A percentile compares a stretch with the other conserved stretches of the same genome.
Evolutionary conservation across 2,113 vertebrate species (phyloP).

Genomic region (Callopanchax toddi): DNA sequence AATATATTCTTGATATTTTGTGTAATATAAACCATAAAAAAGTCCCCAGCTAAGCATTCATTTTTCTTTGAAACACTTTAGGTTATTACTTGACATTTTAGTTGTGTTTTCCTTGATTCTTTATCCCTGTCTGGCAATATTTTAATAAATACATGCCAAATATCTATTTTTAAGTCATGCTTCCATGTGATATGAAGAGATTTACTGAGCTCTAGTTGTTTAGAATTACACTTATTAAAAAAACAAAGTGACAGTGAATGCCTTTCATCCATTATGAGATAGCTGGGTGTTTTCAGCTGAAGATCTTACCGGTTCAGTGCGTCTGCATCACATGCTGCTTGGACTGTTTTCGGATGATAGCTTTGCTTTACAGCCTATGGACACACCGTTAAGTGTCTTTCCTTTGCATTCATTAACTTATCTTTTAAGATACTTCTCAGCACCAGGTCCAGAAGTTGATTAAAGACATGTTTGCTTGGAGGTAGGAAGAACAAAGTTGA

Average conservation of each 20-base stretch:
- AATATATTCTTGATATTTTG: slow-evolving; percentile 36
- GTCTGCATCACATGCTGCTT: slow-evolving; percentile 23
- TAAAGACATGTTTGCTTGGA: slow-evolving; percentile 57
- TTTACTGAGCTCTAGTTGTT: slow-evolving; percentile 29
- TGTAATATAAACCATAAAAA: slow-evolving; percentile 27
- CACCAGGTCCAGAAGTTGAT: slow-evolving; percentile 54
- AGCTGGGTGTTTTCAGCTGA: slow-evolving; percentile 54
- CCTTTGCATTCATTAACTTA: slow-evolving; percentile 52
- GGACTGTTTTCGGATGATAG: slow-evolving; percentile 19
- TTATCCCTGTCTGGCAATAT: not conserved
- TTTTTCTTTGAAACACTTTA: slow-evolving; percentile 3
- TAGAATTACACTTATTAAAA: slow-evolving; percentile 39
- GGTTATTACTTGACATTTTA: not conserved
- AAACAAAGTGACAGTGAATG: slow-evolving; percentile 33
- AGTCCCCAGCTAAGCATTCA: slow-evolving; percentile 21
- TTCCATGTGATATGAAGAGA: slow-evolving; percentile 13
- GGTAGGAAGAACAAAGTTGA: slow-evolving; percentile 53
- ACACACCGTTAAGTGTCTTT: slow-evolving; percentile 7
- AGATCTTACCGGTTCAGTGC: slow-evolving; percentile 58
- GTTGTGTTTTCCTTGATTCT: not conserved
- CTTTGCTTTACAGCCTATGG: slow-evolving; percentile 24
- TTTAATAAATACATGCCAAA: slow-evolving; percentile 15
- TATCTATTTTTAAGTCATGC: slow-evolving; percentile 22
- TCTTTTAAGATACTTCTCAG: slow-evolving; percentile 49
- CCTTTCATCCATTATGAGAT: slow-evolving; percentile 59